Percentiles rank a stretch among this genome's conserved stretches.
These are phyloP conservation scores for Rhabdomys dilectus DNA, from an alignment of 2,113 vertebrate genomes.

Conservation along the genomic window DNA sequence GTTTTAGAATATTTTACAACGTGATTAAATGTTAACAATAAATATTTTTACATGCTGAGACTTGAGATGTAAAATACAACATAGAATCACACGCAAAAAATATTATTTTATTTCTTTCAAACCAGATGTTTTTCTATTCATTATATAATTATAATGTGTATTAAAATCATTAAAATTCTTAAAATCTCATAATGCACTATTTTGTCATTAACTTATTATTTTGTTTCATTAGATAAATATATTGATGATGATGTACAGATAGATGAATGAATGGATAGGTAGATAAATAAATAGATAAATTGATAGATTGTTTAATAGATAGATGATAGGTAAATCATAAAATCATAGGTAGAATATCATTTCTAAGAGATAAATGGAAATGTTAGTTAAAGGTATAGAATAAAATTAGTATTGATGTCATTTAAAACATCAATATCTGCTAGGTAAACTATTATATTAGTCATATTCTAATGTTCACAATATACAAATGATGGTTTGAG, in stretches of 20 bases:
- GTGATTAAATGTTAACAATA: slow-evolving; percentile 30
- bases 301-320: background rate
- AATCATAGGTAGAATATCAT: slow-evolving; percentile 51
- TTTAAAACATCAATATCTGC: slow-evolving; percentile 84
- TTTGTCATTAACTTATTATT: slow-evolving; percentile 40
- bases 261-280: too few relatives aligned
- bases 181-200: background rate
- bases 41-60: background rate
- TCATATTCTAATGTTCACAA: slow-evolving; percentile 74
- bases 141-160: background rate
- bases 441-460: slow-evolving; percentile 80
- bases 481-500: slow-evolving; percentile 71
- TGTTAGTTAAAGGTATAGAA: slow-evolving; percentile 81
- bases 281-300: background rate
- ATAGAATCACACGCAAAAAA: background rate
- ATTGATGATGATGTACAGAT: background rate
- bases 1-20: background rate
- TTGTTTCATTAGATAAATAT: background rate
- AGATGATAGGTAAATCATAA: background rate
- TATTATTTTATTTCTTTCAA: background rate
- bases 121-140: background rate
- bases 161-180: slow-evolving; percentile 40
- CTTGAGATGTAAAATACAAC: background rate
- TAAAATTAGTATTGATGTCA: slow-evolving; percentile 78
- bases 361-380: slow-evolving; percentile 72